These are phyloP conservation scores for Notothenia coriiceps DNA, from an alignment of 2,113 vertebrate species.

Conservation along the genomic window DNA sequence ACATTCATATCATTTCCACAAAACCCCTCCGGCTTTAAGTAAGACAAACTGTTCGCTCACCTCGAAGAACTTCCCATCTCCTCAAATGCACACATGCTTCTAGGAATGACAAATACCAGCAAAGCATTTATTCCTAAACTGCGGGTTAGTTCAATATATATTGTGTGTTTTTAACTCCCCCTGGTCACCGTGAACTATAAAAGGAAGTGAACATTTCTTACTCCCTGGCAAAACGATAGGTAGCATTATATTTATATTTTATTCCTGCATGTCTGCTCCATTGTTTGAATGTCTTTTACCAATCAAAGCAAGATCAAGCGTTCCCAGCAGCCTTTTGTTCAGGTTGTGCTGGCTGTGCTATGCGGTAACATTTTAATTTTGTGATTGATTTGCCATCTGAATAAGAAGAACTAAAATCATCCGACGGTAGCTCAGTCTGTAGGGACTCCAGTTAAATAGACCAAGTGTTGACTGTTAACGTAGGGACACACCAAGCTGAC, in stretches of 20 bases:
- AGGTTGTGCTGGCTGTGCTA: no score
- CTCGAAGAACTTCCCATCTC: slow-evolving; percentile 44
- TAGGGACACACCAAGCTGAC: no score
- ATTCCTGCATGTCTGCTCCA: neutral
- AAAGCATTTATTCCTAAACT: neutral
- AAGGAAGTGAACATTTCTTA: neutral
- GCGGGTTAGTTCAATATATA: neutral
- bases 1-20: slow-evolving; percentile 17
- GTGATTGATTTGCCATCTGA: no score
- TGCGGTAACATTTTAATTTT: no score
- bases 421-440: no score
- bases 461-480: no score
- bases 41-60: slow-evolving; percentile 43
- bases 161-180: neutral
- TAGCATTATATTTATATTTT: neutral
- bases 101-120: neutral
- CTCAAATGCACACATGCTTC: slow-evolving; percentile 4
- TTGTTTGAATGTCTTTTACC: neutral
- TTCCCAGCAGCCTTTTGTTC: no score
- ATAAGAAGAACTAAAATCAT: no score
- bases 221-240: neutral
- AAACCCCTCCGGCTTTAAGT: slow-evolving; percentile 36
- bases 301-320: no score
- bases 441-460: no score
- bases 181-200: neutral